These are phyloP conservation scores for Chrysopilus asiliformis DNA, from an alignment of 2,888 invertebrate species.

Conservation along the genomic window DNA sequence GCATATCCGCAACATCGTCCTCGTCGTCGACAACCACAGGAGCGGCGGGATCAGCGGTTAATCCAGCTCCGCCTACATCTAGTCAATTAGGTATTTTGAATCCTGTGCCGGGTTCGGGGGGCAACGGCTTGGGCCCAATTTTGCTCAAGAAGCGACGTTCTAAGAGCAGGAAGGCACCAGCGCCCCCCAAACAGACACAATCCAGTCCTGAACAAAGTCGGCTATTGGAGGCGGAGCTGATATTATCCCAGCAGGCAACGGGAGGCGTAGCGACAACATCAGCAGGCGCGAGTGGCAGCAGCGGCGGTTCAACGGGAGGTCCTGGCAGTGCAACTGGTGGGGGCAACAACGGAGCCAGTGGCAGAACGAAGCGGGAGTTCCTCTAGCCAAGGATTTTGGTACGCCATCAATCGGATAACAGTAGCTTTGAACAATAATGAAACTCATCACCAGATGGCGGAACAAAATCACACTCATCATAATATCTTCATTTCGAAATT, in stretches of 20 bases:
- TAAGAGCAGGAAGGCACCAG: conserved; percentile 46
- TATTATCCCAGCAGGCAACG: conserved; percentile 15
- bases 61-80: conserved; percentile 25
- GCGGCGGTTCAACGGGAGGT: conserved; percentile 3
- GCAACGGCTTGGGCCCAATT: conserved; percentile 37
- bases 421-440: conserved; percentile 20
- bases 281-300: conserved; percentile 17
- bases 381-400: conserved; percentile 37
- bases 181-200: conserved; percentile 36
- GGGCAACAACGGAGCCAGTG: conserved; percentile 12
- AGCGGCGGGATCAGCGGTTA: conserved; percentile 18
- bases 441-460: too few relatives aligned
- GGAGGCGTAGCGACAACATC: conserved; percentile 12
- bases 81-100: conserved; percentile 16
- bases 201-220: conserved; percentile 24
- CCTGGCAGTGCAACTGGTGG: conserved; percentile 16
- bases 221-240: conserved; percentile 25
- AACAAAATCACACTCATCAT: too few relatives aligned
- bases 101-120: conserved; percentile 22
- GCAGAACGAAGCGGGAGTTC: conserved; percentile 32
- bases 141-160: conserved; percentile 44
- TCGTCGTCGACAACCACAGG: conserved; percentile 13
- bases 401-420: conserved; percentile 35
- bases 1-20: conserved; percentile 25
- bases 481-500: too few relatives aligned